Evolutionary conservation across 2,113 vertebrate species (phyloP).

Genomic region (Rhipidura dahli): DNA sequence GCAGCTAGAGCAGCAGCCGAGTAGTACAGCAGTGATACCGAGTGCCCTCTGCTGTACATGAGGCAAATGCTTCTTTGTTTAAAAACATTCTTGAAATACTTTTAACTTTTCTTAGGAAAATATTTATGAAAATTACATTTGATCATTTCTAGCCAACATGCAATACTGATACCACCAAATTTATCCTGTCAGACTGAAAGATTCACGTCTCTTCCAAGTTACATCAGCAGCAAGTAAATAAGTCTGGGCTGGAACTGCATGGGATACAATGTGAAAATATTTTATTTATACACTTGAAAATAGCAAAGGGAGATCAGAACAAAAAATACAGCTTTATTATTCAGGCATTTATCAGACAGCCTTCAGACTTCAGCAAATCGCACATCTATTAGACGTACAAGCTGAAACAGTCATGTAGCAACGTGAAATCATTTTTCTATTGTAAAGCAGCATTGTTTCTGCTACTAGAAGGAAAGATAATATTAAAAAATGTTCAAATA

Average conservation of each 20-base stretch:
- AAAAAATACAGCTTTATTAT: conserved; percentile 28
- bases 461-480: conserved; percentile 16
- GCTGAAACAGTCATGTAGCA: neutral
- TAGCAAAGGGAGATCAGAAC: conserved; percentile 6
- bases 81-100: neutral
- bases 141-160: neutral
- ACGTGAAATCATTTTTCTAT: conserved; percentile 6
- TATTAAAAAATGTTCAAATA: conserved; percentile 38
- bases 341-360: conserved; percentile 33
- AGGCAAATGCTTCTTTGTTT: conserved; percentile 9
- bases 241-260: neutral
- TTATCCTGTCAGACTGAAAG: neutral
- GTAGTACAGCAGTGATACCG: neutral
- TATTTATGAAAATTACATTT: neutral
- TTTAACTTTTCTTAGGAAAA: neutral
- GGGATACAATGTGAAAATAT: neutral
- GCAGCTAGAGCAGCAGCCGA: neutral
- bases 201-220: neutral
- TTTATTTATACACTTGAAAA: conserved; percentile 26
- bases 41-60: conserved; percentile 72
- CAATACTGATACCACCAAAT: neutral
- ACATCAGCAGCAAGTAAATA: neutral
- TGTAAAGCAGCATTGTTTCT: conserved; percentile 15
- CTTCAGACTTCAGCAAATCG: neutral
- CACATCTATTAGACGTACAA: conserved; percentile 23